Evolutionary conservation across 2,888 invertebrate species (phyloP), one percentile per base, ranked within the genome.

Genomic region (Odontothrips loti): DNA sequence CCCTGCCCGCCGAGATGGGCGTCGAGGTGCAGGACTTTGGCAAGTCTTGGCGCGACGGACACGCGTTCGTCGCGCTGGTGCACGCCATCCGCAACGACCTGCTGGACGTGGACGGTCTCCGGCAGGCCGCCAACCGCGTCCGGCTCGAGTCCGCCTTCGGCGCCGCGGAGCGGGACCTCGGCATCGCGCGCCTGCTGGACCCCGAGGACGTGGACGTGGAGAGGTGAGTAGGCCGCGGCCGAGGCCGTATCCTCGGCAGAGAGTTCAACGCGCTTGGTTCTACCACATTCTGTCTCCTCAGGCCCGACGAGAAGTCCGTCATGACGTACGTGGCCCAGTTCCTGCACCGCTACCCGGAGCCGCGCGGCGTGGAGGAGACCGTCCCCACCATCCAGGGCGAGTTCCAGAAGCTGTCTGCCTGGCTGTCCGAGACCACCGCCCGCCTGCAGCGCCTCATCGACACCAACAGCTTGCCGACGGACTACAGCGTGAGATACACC

Each of bases 251-350:
- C n/a, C n/a, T n/a, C n/a, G n/a, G n/a, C n/a, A n/a, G n/a, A n/a
- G n/a, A n/a, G n/a, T n/a, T n/a, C n/a, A n/a, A n/a, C n/a, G n/a
- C 34, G 34, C 34, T 43, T 6, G 34, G 47, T 11, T 12, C 20
- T 51, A 51, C 3, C 51, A 2, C 51, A 2, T 2, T 17, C 51
- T 15, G 58, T 15, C 58, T 1, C 58, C 58, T 1, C 27, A 95
- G 96, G 87, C 98, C 98, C 8, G 98, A 98, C 88, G 98, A 98
- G 87, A 95, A 96, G 88, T 97, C 97, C 83, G 96, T 98, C 85
- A 98, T 98, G 98, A 98, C 98, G 48, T 98, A 98, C 87, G 97
- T 98, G 83, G 97, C 98, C 75, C 98, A 98, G 89, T 98, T 98
- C 89, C 90, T 98, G 86, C 97, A 98, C 88, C 96, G 97, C 89